Evolutionary conservation across 1,140 invertebrate genomes (phyloP).

Genomic region (Caenorhabditis tropicalis): DNA sequence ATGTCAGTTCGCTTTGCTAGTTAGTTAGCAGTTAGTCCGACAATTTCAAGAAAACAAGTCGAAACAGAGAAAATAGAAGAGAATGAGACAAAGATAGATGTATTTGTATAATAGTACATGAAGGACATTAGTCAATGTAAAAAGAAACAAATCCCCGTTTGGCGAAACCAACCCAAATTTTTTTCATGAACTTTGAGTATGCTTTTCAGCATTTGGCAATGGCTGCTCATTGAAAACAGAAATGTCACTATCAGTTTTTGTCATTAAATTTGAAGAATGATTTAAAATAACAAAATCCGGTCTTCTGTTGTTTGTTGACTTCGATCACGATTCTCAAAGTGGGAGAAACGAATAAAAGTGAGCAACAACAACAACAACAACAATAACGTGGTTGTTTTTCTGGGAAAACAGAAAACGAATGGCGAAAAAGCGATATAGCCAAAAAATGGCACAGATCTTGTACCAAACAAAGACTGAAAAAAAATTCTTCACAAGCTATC

Average conservation of each 20-base stretch:
- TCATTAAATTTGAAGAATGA: background rate
- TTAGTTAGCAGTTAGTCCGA: background rate
- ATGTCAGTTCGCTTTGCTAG: background rate
- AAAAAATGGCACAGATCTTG: background rate
- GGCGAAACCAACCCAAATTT: too few species aligned
- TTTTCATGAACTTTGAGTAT: too few species aligned
- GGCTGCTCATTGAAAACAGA: too few species aligned
- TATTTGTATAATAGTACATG: background rate
- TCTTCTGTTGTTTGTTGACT: background rate
- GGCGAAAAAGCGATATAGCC: background rate
- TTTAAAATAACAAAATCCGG: background rate
- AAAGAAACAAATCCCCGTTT: too few species aligned
- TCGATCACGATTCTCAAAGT: background rate
- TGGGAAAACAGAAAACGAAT: background rate
- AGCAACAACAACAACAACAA: background rate
- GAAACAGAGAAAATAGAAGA: background rate
- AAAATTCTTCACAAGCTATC: too few species aligned
- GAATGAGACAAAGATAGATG: background rate
- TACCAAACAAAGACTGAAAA: too few species aligned
- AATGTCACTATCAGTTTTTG: background rate
- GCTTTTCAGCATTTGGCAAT: too few species aligned
- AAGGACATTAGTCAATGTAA: background rate
- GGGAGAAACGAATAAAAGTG: background rate
- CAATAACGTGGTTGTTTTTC: background rate
- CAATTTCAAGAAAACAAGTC: background rate